Percentiles rank a stretch among this genome's conserved stretches.
phyloP scores from a whole-genome alignment of 2,888 invertebrate species.

The Adelognathus sp. region DNA sequence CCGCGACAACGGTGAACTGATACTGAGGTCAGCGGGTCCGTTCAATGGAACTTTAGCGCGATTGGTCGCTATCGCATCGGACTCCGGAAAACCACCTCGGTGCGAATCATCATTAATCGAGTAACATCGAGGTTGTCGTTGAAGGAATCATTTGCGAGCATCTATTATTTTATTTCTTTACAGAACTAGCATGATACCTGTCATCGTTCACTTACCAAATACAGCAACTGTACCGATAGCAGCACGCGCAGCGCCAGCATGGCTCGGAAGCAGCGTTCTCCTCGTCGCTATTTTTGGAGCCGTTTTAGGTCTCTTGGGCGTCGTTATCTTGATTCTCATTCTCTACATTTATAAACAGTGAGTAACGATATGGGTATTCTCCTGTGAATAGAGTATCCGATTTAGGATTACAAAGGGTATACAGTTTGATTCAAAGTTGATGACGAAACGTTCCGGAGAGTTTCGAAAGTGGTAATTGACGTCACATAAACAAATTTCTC shows the following conservation, averaged over 20 bases:
- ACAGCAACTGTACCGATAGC: conserved; percentile 76
- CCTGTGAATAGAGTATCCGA: no score
- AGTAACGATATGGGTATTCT: conserved; percentile 72
- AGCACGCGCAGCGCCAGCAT: conserved; percentile 81
- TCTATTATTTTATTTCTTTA: background rate
- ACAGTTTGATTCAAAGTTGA: no score
- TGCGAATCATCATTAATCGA: conserved; percentile 77
- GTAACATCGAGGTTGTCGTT: background rate
- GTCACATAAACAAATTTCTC: no score
- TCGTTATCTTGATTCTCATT: conserved; percentile 89
- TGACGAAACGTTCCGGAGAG: no score
- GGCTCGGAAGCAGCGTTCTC: conserved; percentile 82
- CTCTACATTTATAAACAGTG: conserved; percentile 90
- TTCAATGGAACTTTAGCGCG: conserved; percentile 84
- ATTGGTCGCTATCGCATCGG: conserved; percentile 91
- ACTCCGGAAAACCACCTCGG: conserved; percentile 92
- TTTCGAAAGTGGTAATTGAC: no score
- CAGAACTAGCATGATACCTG: conserved; percentile 80
- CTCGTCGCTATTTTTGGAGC: conserved; percentile 87
- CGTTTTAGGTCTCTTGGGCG: conserved; percentile 87
- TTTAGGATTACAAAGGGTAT: no score
- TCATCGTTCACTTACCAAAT: conserved; percentile 81
- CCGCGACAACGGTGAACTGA: conserved; percentile 86
- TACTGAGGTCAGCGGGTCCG: conserved; percentile 77
- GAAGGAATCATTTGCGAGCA: conserved; percentile 14